Base-by-base conservation (phyloP, 2,113 vertebrate genomes). In the Eudyptes chrysolophus region DNA sequence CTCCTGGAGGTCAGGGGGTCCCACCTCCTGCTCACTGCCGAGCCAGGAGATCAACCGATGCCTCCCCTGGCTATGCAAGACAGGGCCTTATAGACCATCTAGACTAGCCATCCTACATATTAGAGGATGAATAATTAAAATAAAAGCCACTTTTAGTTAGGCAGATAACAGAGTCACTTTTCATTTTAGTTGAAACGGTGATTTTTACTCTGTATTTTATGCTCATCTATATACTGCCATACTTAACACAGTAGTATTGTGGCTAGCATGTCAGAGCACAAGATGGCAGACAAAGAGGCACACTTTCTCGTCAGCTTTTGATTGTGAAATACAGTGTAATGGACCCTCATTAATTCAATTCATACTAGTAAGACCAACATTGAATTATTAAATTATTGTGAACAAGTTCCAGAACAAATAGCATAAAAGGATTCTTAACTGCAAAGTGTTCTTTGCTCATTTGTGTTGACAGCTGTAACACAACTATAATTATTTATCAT, bases 331-430 rank as follows among this genome's bases (percentile, higher is more conserved):
- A 52, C 15, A 74, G 16, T 70, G n/a, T 38, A 87, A 72, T n/a
- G 30, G 65, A 69, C 38, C 24, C 18, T 93, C 66, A 72, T 60
- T 65, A 87, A 90, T 83, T 76, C 70, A 80, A 29, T 69, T 76
- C 40, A 72, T 34, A 20, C 36, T 32, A 32, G 27, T 49, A 57
- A 83, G 36, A 80, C 25, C 17, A 84, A 84, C 34, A 75, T 0
- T 60, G 44, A 84, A 75, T 95, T 94, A 89, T 62, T 75, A 75
- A 84, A 94, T 93, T 79, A 90, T 13, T 58, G 51, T 34, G 19
- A 95, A 82, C 49, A 68, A 78, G 64, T 84, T 84, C 48, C 76
- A 87, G 72, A 95, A 84, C 12, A 92, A 97, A 89, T 21, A 93
- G n/a, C 29, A 48, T 74, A 92, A 90, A 89, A 4, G 1, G 42